Conservation (phyloP, 1,140 invertebrate species). For the Popillia japonica region DNA sequence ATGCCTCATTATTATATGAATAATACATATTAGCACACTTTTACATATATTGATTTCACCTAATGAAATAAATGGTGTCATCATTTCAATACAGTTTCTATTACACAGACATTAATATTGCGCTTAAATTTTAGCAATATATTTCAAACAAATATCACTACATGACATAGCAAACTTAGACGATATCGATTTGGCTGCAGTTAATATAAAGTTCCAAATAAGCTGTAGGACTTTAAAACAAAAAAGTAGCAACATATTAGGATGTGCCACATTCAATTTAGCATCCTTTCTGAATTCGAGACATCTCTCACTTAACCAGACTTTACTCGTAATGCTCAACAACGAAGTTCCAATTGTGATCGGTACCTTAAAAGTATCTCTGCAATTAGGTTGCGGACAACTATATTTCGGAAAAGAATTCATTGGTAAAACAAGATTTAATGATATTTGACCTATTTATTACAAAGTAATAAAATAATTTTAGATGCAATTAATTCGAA, state of each 20-base stretch:
- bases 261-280: slow-evolving; percentile 54
- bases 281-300: slow-evolving; percentile 47
- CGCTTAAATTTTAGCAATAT: slow-evolving; percentile 44
- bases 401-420: slow-evolving; percentile 64
- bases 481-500: slow-evolving; percentile 39
- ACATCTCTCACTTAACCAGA: slow-evolving; percentile 49
- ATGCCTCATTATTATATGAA: too few species aligned
- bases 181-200: slow-evolving; percentile 48
- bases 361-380: slow-evolving; percentile 59
- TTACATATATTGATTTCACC: too few species aligned
- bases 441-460: slow-evolving; percentile 34
- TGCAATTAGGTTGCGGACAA: slow-evolving; percentile 62
- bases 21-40: too few species aligned
- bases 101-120: too few species aligned
- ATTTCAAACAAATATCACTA: slow-evolving; percentile 54
- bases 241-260: slow-evolving; percentile 50
- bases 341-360: slow-evolving; percentile 51
- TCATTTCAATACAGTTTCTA: too few species aligned
- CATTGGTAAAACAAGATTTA: slow-evolving; percentile 57
- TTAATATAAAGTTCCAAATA: slow-evolving; percentile 52
- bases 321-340: slow-evolving; percentile 49
- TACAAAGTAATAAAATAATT: slow-evolving; percentile 31
- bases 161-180: slow-evolving; percentile 53
- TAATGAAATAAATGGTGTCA: too few species aligned
- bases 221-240: slow-evolving; percentile 52